Evolutionary conservation across 2,797 vertebrate genomes (phyloP), one percentile per base, ranked within the genome.

Genomic region (Ibycter americanus): DNA sequence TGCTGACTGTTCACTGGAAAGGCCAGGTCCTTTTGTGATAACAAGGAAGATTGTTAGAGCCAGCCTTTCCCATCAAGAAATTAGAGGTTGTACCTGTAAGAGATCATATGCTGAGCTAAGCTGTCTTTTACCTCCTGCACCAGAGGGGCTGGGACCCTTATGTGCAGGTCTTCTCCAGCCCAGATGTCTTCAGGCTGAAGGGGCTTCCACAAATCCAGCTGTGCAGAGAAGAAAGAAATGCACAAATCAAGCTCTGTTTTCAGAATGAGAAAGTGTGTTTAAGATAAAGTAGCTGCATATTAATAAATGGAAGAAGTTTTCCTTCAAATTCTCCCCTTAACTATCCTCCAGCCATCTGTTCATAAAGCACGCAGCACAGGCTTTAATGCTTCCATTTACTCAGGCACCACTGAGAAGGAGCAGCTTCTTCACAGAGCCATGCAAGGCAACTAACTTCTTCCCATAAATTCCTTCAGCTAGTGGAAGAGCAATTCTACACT

Each of bases 141-240:
- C 40, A 72, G 54, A 71, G 47, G n/a, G 72, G 54, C 87, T 92
- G 87, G 62, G 32, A 95, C 55, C 83, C 94, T 95, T 56, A 93
- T 9, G 47, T 66, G 71, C 40, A 97, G 61, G 16, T 91, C 83
- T 87, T 86, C 54, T 56, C 72, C 89, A 95, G 61, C 40, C 55
- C 12, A 19, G 58, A 95, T 96, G 13, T 95, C 90, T 94, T 96
- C 86, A 61, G 90, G 89, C 87, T 95, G 23, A 62, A 85, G 49
- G 21, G 85, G 79, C 71, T 90, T 93, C 94, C 96, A 96, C 29
- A 96, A 91, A 79, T 96, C 95, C 52, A 92, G 77, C 93, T 97
- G 44, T 63, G 62, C 63, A 93, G 49, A 90, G 66, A 94, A 90
- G 73, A 78, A 95, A 80, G n/a, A 92, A 94, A 89, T 73, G 14